Conservation (phyloP, 2,888 invertebrate genomes). For the Conomelus anceps region DNA sequence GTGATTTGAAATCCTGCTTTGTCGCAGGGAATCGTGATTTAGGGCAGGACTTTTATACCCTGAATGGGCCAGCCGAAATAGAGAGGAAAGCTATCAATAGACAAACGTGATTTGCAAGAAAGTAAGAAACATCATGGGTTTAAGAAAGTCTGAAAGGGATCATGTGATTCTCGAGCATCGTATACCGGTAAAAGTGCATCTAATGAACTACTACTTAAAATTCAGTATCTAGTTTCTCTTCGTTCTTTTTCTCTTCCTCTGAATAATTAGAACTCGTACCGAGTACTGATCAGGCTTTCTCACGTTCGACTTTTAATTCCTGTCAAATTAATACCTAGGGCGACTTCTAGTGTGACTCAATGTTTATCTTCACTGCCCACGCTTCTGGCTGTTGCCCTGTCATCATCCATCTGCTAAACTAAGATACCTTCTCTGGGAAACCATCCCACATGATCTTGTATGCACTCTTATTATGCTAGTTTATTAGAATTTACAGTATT, state of each 20-base stretch:
- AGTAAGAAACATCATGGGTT: background rate
- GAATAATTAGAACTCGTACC: background rate
- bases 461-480: too few species aligned
- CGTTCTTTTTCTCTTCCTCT: background rate
- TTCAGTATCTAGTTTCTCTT: background rate
- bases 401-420: background rate
- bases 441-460: background rate
- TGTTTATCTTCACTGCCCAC: background rate
- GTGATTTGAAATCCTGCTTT: background rate
- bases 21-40: background rate
- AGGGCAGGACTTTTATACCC: background rate
- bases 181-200: background rate
- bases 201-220: background rate
- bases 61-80: background rate
- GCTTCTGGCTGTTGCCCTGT: background rate
- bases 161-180: background rate
- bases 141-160: background rate
- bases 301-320: background rate
- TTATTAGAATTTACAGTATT: background rate
- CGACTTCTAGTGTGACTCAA: background rate
- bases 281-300: background rate
- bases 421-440: background rate
- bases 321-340: background rate
- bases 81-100: background rate
- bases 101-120: background rate